A percentile compares a stretch with the other conserved stretches of the same genome.
Conservation (phyloP, 2,888 invertebrate species). For the Cephus nigrinus region DNA sequence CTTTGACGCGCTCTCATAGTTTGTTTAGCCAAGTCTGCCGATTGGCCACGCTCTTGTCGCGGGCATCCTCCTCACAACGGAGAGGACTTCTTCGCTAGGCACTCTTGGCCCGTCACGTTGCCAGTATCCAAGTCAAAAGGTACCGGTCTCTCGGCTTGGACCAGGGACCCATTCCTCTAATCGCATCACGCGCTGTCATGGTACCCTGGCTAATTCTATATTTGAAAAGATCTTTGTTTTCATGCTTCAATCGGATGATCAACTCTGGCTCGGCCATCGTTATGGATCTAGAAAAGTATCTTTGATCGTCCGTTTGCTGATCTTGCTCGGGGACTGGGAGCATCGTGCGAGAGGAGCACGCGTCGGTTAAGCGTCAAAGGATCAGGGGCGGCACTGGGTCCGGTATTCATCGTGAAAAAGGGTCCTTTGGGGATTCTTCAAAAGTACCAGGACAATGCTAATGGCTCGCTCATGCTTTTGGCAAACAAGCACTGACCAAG, state of each 20-base stretch:
- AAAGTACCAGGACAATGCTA: background rate
- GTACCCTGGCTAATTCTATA: background rate
- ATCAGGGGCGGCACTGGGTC: background rate
- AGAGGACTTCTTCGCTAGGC: background rate
- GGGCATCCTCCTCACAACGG: background rate
- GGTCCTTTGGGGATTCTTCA: background rate
- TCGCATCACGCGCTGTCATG: background rate
- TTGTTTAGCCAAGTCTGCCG: slow-evolving; percentile 33
- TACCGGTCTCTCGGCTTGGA: background rate
- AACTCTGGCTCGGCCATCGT: background rate
- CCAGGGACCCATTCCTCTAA: background rate
- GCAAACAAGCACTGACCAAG: background rate
- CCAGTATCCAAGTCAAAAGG: background rate
- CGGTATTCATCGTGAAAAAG: background rate
- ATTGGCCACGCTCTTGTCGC: slow-evolving; percentile 37
- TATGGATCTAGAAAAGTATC: background rate
- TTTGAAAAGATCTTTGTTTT: background rate
- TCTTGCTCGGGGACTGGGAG: background rate
- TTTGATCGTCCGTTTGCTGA: background rate
- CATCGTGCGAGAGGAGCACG: background rate
- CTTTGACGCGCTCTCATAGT: slow-evolving; percentile 33
- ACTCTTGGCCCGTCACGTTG: background rate
- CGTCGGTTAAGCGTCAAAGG: background rate
- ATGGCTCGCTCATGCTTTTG: background rate
- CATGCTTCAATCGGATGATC: background rate